A percentile compares a stretch with the other conserved stretches of the same genome.
Evolutionary conservation across 2,888 invertebrate species (phyloP).

Genomic region (Anthophora plumipes): DNA sequence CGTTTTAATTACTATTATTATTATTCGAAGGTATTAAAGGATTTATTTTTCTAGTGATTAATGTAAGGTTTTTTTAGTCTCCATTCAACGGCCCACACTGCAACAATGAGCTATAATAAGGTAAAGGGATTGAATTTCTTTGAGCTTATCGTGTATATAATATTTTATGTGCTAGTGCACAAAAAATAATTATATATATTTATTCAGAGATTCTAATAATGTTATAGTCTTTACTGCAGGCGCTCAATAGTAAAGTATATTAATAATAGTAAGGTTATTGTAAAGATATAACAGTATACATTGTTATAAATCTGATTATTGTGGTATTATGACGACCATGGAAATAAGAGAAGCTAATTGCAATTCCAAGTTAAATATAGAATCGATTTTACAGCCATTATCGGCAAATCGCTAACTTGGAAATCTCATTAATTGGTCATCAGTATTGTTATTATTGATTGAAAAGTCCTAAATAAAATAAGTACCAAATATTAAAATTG

Average conservation of each 20-base stretch:
- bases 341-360: conserved; percentile 46
- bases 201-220: conserved; percentile 50
- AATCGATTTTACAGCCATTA: conserved; percentile 26
- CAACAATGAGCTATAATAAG: conserved; percentile 22
- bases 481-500: conserved; percentile 27
- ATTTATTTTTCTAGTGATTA: conserved; percentile 21
- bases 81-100: conserved; percentile 17
- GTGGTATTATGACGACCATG: conserved; percentile 41
- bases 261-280: conserved; percentile 52
- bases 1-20: conserved; percentile 14
- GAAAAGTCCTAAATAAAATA: conserved; percentile 25
- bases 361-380: conserved; percentile 43
- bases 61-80: conserved; percentile 2
- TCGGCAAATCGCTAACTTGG: conserved; percentile 25
- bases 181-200: conserved; percentile 43
- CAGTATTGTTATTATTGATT: conserved; percentile 22
- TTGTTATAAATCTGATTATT: conserved; percentile 46
- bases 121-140: conserved; percentile 53
- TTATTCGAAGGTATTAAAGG: not conserved
- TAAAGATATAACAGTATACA: conserved; percentile 48
- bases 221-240: conserved; percentile 58
- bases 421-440: conserved; percentile 27
- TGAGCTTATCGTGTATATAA: conserved; percentile 69
- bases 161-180: conserved; percentile 54
- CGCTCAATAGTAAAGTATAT: conserved; percentile 63